phyloP scores from a whole-genome alignment of 2,113 vertebrate genomes.

The Nothobranchius furzeri region DNA sequence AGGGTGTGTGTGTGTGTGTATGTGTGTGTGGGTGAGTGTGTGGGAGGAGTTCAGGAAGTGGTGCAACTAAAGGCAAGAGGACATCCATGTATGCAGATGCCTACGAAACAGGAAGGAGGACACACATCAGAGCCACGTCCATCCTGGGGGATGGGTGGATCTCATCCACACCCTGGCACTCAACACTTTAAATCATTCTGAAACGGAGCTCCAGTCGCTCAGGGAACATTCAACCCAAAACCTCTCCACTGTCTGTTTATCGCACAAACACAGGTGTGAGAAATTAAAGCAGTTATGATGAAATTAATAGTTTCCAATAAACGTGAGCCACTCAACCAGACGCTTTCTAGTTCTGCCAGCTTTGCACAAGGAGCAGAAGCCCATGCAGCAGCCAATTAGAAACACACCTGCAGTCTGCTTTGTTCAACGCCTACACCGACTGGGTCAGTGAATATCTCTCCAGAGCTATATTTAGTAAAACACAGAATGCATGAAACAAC shows the following conservation, averaged over 20 bases:
- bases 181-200: slow-evolving; percentile 3
- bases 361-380: slow-evolving; percentile 1
- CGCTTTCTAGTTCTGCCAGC: slow-evolving; percentile 29
- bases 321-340: neutral
- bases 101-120: slow-evolving; percentile 66
- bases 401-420: slow-evolving; percentile 38
- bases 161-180: slow-evolving; percentile 20
- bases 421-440: slow-evolving; percentile 38
- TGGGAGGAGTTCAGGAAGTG: slow-evolving; percentile 47
- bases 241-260: neutral
- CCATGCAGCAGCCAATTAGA: slow-evolving; percentile 9
- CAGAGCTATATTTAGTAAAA: neutral
- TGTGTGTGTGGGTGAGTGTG: neutral
- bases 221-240: neutral
- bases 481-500: neutral
- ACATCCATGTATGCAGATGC: slow-evolving; percentile 73
- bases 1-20: slow-evolving; percentile 19
- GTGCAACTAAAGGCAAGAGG: slow-evolving; percentile 53
- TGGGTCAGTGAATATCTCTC: slow-evolving; percentile 4
- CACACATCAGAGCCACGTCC: slow-evolving; percentile 30
- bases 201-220: neutral
- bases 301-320: neutral
- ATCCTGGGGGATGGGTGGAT: slow-evolving; percentile 44
- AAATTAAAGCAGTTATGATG: neutral
- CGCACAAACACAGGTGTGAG: neutral